phyloP scores from a whole-genome alignment of 1,140 invertebrate genomes.

The Hyposmocoma kahamanoa region DNA sequence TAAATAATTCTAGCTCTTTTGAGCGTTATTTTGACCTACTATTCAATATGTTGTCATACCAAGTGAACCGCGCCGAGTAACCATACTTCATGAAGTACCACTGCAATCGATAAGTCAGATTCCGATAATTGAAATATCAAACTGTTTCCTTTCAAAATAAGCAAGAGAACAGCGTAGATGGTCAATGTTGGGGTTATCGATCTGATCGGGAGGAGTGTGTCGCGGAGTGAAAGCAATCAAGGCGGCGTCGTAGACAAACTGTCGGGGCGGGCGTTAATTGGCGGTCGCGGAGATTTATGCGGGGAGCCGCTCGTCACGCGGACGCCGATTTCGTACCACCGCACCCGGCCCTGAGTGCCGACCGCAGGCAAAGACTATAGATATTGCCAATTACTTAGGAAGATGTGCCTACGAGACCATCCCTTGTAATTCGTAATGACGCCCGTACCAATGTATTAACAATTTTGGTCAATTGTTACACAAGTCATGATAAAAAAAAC shows the following conservation, averaged over 20 bases:
- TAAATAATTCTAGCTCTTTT: no score
- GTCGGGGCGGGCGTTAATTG: constrained; percentile 66
- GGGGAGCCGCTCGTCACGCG: constrained; percentile 48
- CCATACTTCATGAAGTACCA: no score
- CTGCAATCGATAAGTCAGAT: no score
- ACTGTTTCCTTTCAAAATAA: background rate
- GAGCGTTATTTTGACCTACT: no score
- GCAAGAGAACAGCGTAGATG: background rate
- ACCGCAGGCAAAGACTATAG: background rate
- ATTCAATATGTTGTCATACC: no score
- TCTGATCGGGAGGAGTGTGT: constrained; percentile 14
- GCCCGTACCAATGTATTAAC: background rate
- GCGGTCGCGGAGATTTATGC: constrained; percentile 70
- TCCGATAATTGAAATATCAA: no score
- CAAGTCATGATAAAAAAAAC: no score
- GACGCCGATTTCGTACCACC: constrained; percentile 30
- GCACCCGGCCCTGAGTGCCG: constrained; percentile 20
- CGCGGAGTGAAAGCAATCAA: constrained; percentile 52
- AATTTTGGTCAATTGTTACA: no score
- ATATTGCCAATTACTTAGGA: background rate
- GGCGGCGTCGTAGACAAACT: constrained; percentile 64
- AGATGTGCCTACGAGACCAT: background rate
- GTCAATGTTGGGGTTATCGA: constrained; percentile 2
- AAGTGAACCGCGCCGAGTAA: no score
- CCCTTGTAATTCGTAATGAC: background rate